Evolutionary conservation across 2,113 vertebrate species (phyloP).

Genomic region (Ornithorhynchus anatinus): DNA sequence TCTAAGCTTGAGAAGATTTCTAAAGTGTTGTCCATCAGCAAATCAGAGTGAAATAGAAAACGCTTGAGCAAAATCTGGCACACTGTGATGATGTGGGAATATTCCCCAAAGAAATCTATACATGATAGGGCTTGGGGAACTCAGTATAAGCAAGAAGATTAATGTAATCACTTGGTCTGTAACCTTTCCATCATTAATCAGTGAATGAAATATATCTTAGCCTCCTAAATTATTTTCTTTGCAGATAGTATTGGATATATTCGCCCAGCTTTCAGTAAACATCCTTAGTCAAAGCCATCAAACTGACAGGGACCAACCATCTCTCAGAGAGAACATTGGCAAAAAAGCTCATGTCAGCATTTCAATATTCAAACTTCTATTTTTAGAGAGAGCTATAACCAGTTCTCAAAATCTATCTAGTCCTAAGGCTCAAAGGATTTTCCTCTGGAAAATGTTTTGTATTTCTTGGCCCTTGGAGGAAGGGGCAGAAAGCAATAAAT

Average conservation of each 20-base stretch:
- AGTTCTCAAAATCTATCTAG: background rate
- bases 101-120: too few species aligned
- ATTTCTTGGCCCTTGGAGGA: background rate
- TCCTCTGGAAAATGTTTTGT: background rate
- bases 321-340: background rate
- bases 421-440: constrained; percentile 21
- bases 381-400: background rate
- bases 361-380: background rate
- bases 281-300: background rate
- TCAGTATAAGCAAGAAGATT: too few species aligned
- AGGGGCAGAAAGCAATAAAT: background rate
- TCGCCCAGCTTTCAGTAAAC: background rate
- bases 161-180: too few species aligned
- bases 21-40: too few species aligned
- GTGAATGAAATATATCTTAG: background rate
- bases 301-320: background rate
- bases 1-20: too few species aligned
- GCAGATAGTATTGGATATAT: background rate
- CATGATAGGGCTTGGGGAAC: too few species aligned
- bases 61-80: too few species aligned
- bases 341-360: background rate
- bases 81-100: too few species aligned
- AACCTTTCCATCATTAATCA: background rate
- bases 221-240: background rate
- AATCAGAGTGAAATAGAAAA: too few species aligned